Conservation (phyloP, 2,888 invertebrate genomes). For the Sarcophaga carnaria region DNA sequence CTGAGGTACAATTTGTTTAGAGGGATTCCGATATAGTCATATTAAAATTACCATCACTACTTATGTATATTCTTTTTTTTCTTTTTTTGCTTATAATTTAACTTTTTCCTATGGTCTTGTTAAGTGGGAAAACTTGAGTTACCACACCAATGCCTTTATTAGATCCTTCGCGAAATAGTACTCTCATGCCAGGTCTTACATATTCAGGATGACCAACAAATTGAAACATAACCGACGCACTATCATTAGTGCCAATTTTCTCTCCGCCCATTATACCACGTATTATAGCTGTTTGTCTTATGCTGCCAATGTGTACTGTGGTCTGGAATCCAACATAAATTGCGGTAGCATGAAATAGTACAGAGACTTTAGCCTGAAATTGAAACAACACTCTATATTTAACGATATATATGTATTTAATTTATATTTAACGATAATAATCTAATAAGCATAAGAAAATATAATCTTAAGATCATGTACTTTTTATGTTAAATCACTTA, state of each 20-base stretch:
- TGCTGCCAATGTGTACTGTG: slow-evolving; percentile 97
- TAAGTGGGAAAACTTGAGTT: slow-evolving; percentile 87
- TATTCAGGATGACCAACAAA: slow-evolving; percentile 96
- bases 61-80: slow-evolving; percentile 1
- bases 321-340: slow-evolving; percentile 94
- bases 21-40: slow-evolving; percentile 26
- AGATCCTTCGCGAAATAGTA: slow-evolving; percentile 91
- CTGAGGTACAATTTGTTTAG: slow-evolving; percentile 59
- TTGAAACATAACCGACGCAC: slow-evolving; percentile 92
- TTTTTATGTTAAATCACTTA: slow-evolving; percentile 70
- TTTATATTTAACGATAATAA: too few species aligned
- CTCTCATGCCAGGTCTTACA: slow-evolving; percentile 88
- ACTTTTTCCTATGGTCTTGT: slow-evolving; percentile 74
- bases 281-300: slow-evolving; percentile 96
- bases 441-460: too few species aligned
- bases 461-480: too few species aligned
- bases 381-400: slow-evolving; percentile 4
- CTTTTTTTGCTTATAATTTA: slow-evolving; percentile 32
- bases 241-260: slow-evolving; percentile 88
- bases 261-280: slow-evolving; percentile 86
- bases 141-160: slow-evolving; percentile 94
- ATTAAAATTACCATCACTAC: neutral
- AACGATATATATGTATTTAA: neutral
- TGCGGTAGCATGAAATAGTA: slow-evolving; percentile 93
- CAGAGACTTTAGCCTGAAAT: slow-evolving; percentile 91